phyloP scores from a whole-genome alignment of 1,140 invertebrate genomes.

The Drosophila kikkawai region DNA sequence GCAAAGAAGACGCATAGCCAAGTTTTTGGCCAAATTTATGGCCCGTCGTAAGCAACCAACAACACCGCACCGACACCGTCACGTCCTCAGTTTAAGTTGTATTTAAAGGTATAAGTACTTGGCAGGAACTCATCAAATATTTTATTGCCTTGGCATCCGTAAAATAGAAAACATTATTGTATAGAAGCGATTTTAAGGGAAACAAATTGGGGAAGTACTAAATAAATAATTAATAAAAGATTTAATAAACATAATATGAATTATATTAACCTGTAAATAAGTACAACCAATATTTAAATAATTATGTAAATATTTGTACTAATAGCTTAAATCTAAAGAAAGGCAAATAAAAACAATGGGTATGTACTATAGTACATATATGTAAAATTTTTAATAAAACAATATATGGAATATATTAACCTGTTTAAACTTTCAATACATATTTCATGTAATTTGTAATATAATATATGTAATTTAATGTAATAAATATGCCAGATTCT shows the following conservation, averaged over 20 bases:
- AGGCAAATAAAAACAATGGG: too few species aligned
- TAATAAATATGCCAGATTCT: too few species aligned
- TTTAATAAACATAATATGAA: background rate
- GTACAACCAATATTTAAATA: too few species aligned
- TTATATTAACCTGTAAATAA: background rate
- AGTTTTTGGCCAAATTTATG: conserved; percentile 65
- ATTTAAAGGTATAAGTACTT: conserved; percentile 37
- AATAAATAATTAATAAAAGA: conserved; percentile 7
- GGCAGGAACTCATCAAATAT: conserved; percentile 28
- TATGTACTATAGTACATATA: too few species aligned
- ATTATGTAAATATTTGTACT: too few species aligned
- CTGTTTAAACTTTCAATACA: too few species aligned
- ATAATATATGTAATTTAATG: too few species aligned
- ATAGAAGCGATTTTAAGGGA: background rate
- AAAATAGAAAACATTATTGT: conserved; percentile 4
- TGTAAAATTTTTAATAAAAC: too few species aligned
- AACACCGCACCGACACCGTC: conserved; percentile 17
- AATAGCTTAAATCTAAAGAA: too few species aligned
- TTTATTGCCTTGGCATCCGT: conserved; percentile 32
- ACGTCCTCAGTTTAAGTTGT: conserved; percentile 43
- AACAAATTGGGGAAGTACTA: background rate
- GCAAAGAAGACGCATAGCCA: conserved; percentile 62
- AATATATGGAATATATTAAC: too few species aligned
- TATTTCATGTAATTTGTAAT: too few species aligned
- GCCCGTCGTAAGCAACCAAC: conserved; percentile 39